Percentiles rank a stretch among this genome's conserved stretches.
Conservation (phyloP, 2,888 invertebrate species). For the Drosophila melanosoma region DNA sequence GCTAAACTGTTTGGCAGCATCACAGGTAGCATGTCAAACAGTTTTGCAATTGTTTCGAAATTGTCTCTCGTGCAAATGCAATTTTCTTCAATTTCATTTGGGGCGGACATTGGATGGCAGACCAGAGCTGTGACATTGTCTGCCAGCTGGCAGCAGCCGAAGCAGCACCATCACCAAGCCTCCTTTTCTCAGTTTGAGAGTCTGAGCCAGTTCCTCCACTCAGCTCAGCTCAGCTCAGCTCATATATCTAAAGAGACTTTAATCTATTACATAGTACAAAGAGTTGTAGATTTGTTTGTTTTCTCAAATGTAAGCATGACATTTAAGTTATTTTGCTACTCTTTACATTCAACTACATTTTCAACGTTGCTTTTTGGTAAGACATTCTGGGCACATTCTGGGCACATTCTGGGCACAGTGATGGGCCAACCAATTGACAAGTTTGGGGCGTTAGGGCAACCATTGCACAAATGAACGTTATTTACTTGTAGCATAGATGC, state of each 20-base stretch:
- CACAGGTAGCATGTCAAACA: conserved; percentile 78
- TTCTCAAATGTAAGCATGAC: conserved; percentile 73
- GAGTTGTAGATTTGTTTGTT: conserved; percentile 75
- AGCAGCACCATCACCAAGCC: background rate
- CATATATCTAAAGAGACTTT: conserved; percentile 61
- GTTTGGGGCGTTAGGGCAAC: conserved; percentile 19
- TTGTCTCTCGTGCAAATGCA: conserved; percentile 81
- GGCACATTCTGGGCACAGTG: conserved; percentile 1
- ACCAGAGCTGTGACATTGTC: conserved; percentile 40
- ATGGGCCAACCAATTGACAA: conserved; percentile 42
- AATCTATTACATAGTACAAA: conserved; percentile 69
- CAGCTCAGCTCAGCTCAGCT: conserved; percentile 12
- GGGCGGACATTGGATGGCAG: conserved; percentile 64
- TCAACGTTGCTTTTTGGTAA: conserved; percentile 4
- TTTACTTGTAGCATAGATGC: conserved; percentile 41
- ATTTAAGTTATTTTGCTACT: conserved; percentile 67
- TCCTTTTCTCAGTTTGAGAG: conserved; percentile 5
- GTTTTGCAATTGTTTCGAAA: conserved; percentile 82
- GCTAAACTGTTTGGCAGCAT: conserved; percentile 80
- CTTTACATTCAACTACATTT: conserved; percentile 33
- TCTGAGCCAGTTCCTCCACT: conserved; percentile 38
- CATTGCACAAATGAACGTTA: conserved; percentile 42
- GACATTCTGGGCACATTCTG: conserved; percentile 2
- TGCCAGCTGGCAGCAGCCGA: conserved; percentile 64
- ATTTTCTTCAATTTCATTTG: conserved; percentile 81